Evolutionary conservation across 2,888 invertebrate species (phyloP).

Genomic region (Linnaemya tessellans): DNA sequence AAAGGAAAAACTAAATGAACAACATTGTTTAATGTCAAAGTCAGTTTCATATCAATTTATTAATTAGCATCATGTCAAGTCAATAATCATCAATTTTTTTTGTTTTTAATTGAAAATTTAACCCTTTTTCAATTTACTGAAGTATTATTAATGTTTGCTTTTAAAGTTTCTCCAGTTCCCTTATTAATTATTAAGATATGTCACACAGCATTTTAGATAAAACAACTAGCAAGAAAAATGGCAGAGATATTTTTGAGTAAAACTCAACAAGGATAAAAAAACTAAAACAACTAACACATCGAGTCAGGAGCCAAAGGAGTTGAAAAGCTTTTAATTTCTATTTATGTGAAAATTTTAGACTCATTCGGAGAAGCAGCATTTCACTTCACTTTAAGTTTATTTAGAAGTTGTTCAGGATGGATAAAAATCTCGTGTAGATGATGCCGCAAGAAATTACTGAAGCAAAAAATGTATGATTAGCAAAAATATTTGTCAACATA

Average conservation of each 20-base stretch:
- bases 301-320: too few species aligned
- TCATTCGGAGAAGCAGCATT: too few species aligned
- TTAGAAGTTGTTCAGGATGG: too few species aligned
- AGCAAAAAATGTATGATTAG: too few species aligned
- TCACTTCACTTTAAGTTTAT: too few species aligned
- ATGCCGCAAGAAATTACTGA: too few species aligned
- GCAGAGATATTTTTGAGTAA: background rate
- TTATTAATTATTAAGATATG: conserved; percentile 60
- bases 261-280: background rate
- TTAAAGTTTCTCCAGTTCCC: conserved; percentile 4
- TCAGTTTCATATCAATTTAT: conserved; percentile 32
- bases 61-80: conserved; percentile 62
- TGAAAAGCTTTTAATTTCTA: too few species aligned
- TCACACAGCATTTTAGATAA: background rate
- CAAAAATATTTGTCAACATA: too few species aligned
- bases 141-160: background rate
- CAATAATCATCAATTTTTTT: conserved; percentile 41
- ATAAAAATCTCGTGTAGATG: too few species aligned
- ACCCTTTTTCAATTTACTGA: background rate
- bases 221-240: background rate
- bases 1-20: background rate
- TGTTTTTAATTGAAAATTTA: background rate
- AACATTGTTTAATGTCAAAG: background rate
- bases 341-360: too few species aligned
- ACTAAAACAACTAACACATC: background rate